Evolutionary conservation across 2,888 invertebrate species (phyloP), one percentile per base, ranked within the genome.

Genomic region (Zygaena filipendulae): DNA sequence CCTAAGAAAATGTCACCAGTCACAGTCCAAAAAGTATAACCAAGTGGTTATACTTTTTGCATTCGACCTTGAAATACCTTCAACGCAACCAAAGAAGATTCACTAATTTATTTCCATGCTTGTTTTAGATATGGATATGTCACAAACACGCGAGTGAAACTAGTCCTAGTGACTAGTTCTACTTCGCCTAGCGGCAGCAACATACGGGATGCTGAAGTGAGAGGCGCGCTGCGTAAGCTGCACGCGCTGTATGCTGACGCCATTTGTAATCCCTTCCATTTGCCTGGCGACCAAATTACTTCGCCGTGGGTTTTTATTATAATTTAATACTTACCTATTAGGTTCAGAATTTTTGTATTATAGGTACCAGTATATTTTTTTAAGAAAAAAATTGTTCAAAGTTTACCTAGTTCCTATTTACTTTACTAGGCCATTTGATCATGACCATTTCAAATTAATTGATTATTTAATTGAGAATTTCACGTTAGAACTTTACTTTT

Each of bases 231-330:
- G 30, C 84, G 95, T 33, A 91, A 92, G 63, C 82, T 98, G 20
- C 98, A 99, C 58, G 86, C 88, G 25, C 86, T 94, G 20, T 98
- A 97, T 61, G 92, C 95, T 2, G 95, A 97, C 62, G 91, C 95
- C 38, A 89, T 98, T 33, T 96, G 95, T 54, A 97, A 97, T 79
- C 97, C 98, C 23, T 98, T 99, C 68, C 96, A 97, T 74, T 85
- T 91, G 52, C 95, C 97, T 14, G 96, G 96, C 13, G 92, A 95
- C 51, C 86, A 87, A 43, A 89, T 98, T 25, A 85, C 84, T 23
- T 97, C 97, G 3, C 86, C 84, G 95, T 96, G 83, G 86, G 85
- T 48, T 21, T 21, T n/a, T 24, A 23, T 23, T 29, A 7, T 30
- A 13, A 7, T 11, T 11, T 22, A n/a, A n/a, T n/a, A n/a, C n/a